phyloP scores from a whole-genome alignment of 2,113 vertebrate genomes.

The Aleadryas rufinucha region DNA sequence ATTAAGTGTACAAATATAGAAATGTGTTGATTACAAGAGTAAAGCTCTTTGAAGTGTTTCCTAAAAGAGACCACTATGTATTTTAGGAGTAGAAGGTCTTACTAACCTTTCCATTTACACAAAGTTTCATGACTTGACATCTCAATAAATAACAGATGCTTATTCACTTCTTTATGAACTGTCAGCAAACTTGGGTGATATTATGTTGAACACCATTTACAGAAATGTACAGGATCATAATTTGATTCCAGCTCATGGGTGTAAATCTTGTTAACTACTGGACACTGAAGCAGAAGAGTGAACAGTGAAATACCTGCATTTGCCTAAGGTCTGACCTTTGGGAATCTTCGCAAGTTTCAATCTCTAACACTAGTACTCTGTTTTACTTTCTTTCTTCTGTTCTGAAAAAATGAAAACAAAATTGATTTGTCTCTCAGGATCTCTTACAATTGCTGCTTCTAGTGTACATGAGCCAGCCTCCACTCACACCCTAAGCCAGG shows the following conservation, averaged over 20 bases:
- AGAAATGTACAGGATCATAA: conserved; percentile 5
- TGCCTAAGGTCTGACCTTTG: neutral
- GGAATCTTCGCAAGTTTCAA: neutral
- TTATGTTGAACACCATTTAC: neutral
- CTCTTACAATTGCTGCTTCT: neutral
- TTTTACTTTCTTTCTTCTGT: neutral
- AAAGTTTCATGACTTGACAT: neutral
- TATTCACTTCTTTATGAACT: conserved; percentile 31
- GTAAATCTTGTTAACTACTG: neutral
- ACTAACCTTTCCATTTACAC: neutral
- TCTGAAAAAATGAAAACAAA: neutral
- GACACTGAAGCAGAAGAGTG: neutral
- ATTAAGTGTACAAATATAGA: conserved; percentile 70
- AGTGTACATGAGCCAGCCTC: neutral
- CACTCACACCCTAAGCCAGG: neutral
- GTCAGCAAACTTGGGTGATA: neutral
- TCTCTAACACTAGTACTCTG: neutral
- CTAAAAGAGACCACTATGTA: neutral
- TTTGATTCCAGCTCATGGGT: neutral
- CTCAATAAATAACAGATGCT: conserved; percentile 41
- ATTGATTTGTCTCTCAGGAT: neutral
- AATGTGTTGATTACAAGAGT: conserved; percentile 57
- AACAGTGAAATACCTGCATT: neutral
- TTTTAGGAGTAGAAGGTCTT: conserved; percentile 12
- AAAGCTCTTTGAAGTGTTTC: conserved; percentile 56